Percentiles rank a stretch among this genome's conserved stretches.
phyloP scores from a whole-genome alignment of 2,113 vertebrate genomes.

The Puma concolor region DNA sequence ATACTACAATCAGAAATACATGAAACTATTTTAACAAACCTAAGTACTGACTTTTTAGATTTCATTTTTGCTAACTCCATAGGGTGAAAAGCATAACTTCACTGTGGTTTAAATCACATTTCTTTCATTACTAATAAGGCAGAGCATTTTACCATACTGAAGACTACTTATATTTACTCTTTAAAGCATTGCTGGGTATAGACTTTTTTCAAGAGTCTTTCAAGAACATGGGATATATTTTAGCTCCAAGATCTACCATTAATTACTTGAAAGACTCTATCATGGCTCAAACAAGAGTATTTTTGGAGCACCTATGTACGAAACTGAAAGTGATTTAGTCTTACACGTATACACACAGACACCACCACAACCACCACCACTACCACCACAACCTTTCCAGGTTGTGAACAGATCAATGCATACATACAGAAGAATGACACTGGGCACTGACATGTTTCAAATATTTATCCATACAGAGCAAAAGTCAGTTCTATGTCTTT shows the following conservation, averaged over 20 bases:
- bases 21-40: not conserved
- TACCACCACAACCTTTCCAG: not conserved
- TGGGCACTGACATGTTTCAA: not conserved
- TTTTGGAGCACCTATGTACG: not conserved
- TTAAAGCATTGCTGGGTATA: not conserved
- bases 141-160: not conserved
- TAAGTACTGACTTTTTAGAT: not conserved
- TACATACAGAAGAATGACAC: not conserved
- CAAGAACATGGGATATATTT: not conserved
- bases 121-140: not conserved
- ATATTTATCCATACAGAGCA: not conserved
- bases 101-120: constrained; percentile 13
- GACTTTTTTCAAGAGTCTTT: not conserved
- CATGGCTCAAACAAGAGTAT: not conserved
- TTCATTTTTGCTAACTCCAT: constrained; percentile 8
- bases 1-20: not conserved
- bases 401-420: not conserved
- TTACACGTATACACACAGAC: not conserved
- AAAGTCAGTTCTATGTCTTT: constrained; percentile 38
- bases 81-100: not conserved
- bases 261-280: not conserved
- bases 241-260: not conserved
- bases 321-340: constrained; percentile 48
- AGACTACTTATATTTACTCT: not conserved
- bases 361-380: not conserved